Base-by-base conservation (phyloP, 2,888 invertebrate species). In the Cepaea hortensis region DNA sequence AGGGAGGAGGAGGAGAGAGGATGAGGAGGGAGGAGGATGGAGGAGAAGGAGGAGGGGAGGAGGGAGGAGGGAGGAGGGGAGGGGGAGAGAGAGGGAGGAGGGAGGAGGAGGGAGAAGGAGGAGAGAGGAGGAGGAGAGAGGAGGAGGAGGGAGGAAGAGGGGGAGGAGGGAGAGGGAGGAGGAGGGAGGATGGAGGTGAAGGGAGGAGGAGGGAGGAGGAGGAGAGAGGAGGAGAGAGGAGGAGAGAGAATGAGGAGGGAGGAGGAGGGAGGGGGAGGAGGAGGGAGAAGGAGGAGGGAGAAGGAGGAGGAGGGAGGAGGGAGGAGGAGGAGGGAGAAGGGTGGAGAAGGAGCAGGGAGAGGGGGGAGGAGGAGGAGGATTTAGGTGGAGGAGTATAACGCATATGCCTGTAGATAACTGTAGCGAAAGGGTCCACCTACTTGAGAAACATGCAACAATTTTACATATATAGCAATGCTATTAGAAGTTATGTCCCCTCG, bases 41-140 rank as follows among this genome's bases (percentile, higher is more conserved):
- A n/a, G n/a, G 13, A 35, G 70, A 65, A 13, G 15, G 7, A 13
- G 46, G 18, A 5, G 20, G 11, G 4, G n/a, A 77, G 55, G 35
- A 20, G 15, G 65, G n/a, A 65, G 76, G 61, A 48, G 62, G 48
- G 84, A 84, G 76, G 55, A 35, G 76, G 75, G 48, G 35, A 75
- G 76, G 75, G 62, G 82, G 72, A 82, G 55, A 65, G 46, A 86
- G 88, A 90, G 90, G 94, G 94, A 96, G 9, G 96, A 96, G 0
- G 97, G 97, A 93, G 97, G 88, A 97, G 96, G 68, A 97, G 95
- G 80, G 98, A 95, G 0, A 97, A 96, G 35, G 98, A 98, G 94
- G 97, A 97, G 72, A 50, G 55, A 6, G 62, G 11, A 13, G 23
- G 61, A 61, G 35, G 7, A 76, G 13, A n/a, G 62, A 61, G 15